Conservation (phyloP, 2,797 vertebrate species). For the Streptopelia turtur region DNA sequence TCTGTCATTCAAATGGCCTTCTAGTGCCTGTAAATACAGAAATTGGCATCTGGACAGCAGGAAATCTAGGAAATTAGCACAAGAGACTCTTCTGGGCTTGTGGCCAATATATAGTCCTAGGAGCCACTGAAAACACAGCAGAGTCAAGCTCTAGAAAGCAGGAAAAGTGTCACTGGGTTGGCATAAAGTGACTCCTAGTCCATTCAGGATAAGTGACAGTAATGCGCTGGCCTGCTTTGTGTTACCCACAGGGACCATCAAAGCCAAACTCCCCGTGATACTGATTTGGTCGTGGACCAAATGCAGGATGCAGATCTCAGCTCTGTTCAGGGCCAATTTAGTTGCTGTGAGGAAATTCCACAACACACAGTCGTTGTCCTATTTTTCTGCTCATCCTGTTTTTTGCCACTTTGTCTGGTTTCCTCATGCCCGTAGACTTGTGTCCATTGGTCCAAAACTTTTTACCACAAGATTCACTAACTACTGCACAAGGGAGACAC, state of each 20-base stretch:
- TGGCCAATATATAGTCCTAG: constrained; percentile 42
- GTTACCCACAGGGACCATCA: neutral
- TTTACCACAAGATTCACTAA: neutral
- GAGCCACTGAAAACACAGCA: constrained; percentile 39
- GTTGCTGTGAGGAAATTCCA: neutral
- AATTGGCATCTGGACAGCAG: constrained; percentile 57
- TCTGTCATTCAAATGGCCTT: constrained; percentile 3
- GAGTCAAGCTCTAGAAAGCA: constrained; percentile 23
- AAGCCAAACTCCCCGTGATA: neutral
- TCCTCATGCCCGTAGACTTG: neutral
- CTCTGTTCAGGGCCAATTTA: neutral
- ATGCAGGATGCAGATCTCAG: neutral
- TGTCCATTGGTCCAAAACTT: neutral
- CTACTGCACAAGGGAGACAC: neutral
- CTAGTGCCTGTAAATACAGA: constrained; percentile 25
- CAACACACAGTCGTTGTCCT: neutral
- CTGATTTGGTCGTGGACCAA: neutral
- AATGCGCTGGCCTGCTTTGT: neutral
- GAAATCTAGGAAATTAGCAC: constrained; percentile 64
- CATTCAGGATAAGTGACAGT: neutral
- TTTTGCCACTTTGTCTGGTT: neutral
- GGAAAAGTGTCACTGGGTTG: constrained; percentile 16
- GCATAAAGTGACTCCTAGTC: neutral
- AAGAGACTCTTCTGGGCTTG: constrained; percentile 53
- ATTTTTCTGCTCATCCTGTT: fast-evolving